Conservation (phyloP, 2,113 vertebrate genomes). For the Acanthochromis polyacanthus region DNA sequence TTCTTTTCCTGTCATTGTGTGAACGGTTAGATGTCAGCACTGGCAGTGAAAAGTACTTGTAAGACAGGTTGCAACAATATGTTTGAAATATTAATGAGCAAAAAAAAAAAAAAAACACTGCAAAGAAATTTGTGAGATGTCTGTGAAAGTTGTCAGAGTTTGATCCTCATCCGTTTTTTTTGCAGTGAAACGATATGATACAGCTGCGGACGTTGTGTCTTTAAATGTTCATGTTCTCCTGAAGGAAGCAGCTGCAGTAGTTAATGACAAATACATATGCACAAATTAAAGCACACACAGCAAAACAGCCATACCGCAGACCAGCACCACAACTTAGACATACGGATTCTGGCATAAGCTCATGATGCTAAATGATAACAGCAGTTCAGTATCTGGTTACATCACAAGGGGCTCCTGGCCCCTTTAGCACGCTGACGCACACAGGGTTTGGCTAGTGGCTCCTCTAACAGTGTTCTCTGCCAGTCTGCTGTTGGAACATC, state of each 20-base stretch:
- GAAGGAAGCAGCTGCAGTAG: conserved; percentile 41
- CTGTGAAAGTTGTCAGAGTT: background rate
- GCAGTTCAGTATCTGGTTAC: conserved; percentile 67
- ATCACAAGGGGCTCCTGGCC: conserved; percentile 47
- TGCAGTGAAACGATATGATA: background rate
- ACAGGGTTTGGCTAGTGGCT: conserved; percentile 47
- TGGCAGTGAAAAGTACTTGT: conserved; percentile 23
- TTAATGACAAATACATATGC: conserved; percentile 75
- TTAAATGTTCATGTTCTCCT: conserved; percentile 54
- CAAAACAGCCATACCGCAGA: conserved; percentile 42
- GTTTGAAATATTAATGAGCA: background rate
- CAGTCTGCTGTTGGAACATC: conserved; percentile 55
- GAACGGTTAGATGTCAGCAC: background rate
- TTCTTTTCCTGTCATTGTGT: background rate
- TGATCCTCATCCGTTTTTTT: conserved; percentile 10
- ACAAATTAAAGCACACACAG: conserved; percentile 61
- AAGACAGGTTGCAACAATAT: conserved; percentile 6
- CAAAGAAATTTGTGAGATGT: background rate
- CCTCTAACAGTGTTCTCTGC: conserved; percentile 41
- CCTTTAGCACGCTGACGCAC: conserved; percentile 33
- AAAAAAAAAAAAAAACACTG: background rate
- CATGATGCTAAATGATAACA: conserved; percentile 78
- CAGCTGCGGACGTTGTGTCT: conserved; percentile 33
- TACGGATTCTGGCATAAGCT: conserved; percentile 41
- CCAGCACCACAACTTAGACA: conserved; percentile 63